Evolutionary conservation across 2,888 invertebrate genomes (phyloP).

Genomic region (Heliothis peltigera): DNA sequence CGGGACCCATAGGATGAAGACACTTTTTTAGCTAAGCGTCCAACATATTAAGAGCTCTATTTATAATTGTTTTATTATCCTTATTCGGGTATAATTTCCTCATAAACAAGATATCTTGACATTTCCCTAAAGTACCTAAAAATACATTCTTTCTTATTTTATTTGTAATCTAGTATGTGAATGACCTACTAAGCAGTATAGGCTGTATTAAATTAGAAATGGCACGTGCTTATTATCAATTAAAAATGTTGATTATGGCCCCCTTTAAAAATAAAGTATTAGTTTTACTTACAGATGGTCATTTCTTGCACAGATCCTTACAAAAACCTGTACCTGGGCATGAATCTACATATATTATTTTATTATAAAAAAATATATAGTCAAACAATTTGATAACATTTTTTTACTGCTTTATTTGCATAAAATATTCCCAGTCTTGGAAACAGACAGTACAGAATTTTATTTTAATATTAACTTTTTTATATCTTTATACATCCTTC

Average conservation of each 20-base stretch:
- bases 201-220: neutral
- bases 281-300: too few species aligned
- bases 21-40: too few species aligned
- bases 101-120: neutral
- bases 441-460: too few species aligned
- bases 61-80: too few species aligned
- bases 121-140: neutral
- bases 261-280: too few species aligned
- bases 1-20: too few species aligned
- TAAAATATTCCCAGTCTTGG: neutral
- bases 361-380: neutral
- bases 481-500: too few species aligned
- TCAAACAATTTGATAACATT: neutral
- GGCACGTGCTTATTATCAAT: neutral
- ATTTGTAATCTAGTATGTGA: neutral
- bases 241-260: neutral
- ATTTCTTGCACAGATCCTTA: too few species aligned
- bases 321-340: too few species aligned
- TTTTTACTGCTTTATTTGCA: neutral
- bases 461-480: neutral
- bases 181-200: constrained; percentile 1
- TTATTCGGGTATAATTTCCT: neutral
- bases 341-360: neutral
- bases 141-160: neutral
- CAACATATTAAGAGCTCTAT: too few species aligned